Evolutionary conservation across 2,797 vertebrate species (phyloP).

Genomic region (Sylvia borin): DNA sequence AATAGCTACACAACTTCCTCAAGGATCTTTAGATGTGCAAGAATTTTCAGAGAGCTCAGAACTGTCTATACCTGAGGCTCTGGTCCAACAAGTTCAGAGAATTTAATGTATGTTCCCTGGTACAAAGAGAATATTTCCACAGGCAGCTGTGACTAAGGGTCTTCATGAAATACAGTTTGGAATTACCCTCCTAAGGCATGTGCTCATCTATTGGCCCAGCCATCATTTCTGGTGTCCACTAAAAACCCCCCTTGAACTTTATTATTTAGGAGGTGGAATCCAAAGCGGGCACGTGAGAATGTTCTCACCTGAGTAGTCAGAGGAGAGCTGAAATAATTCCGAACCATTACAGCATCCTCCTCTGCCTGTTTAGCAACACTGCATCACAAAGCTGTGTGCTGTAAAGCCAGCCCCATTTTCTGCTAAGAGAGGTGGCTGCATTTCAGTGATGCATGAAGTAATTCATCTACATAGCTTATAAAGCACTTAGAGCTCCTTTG

Average conservation of each 20-base stretch:
- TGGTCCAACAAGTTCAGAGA: not conserved
- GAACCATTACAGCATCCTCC: not conserved
- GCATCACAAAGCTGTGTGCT: not conserved
- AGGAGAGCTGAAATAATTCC: not conserved
- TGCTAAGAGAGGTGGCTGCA: not conserved
- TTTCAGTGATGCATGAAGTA: slow-evolving; percentile 45
- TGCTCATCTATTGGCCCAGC: not conserved
- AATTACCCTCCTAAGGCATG: not conserved
- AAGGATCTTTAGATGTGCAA: not conserved
- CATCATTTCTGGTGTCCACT: not conserved
- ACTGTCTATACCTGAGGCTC: not conserved
- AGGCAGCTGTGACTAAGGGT: not conserved
- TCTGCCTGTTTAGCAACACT: not conserved
- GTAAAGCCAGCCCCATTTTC: not conserved
- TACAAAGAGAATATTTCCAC: not conserved
- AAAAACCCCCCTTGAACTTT: not conserved
- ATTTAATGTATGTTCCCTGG: not conserved
- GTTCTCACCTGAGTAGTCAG: not conserved
- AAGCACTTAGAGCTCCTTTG: slow-evolving; percentile 63
- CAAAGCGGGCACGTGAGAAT: not conserved
- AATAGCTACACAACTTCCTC: not conserved
- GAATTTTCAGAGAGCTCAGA: not conserved
- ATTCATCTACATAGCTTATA: slow-evolving; percentile 44
- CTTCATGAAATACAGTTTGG: not conserved
- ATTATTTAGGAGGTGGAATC: not conserved